These are phyloP conservation scores for Hydropsyche betteni DNA, from an alignment of 2,888 invertebrate species.

Conservation along the genomic window DNA sequence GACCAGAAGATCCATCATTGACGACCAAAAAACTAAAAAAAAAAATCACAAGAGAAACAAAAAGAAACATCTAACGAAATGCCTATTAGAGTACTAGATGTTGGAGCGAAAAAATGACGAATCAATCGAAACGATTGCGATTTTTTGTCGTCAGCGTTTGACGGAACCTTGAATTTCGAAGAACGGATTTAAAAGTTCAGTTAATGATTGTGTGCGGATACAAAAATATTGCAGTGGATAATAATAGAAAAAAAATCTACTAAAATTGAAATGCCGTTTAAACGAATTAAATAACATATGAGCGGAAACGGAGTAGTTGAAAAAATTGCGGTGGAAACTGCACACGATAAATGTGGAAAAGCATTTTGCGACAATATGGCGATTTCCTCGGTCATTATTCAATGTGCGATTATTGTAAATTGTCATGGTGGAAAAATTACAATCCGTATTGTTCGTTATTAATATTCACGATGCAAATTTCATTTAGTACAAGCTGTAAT, in stretches of 20 bases:
- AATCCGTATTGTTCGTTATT: no score
- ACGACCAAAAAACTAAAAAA: not conserved
- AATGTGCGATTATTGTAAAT: not conserved
- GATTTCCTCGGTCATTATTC: conserved; percentile 4
- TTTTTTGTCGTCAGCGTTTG: conserved; percentile 2
- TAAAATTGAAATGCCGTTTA: no score
- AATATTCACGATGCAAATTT: no score
- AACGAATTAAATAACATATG: no score
- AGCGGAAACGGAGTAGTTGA: no score
- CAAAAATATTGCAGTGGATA: no score
- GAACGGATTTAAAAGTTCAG: not conserved
- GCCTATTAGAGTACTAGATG: not conserved
- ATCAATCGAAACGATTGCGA: conserved; percentile 7
- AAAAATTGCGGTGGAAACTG: no score
- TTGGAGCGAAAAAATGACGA: conserved; percentile 9
- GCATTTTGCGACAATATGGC: not conserved
- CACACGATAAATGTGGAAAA: not conserved
- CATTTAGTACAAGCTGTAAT: no score
- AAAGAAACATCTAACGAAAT: conserved; percentile 1
- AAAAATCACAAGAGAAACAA: not conserved
- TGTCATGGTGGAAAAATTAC: no score
- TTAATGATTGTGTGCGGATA: not conserved
- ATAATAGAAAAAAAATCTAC: no score
- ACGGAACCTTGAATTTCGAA: not conserved
- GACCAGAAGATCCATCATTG: not conserved